phyloP scores from a whole-genome alignment of 2,113 vertebrate genomes.

The Arizona elegans region DNA sequence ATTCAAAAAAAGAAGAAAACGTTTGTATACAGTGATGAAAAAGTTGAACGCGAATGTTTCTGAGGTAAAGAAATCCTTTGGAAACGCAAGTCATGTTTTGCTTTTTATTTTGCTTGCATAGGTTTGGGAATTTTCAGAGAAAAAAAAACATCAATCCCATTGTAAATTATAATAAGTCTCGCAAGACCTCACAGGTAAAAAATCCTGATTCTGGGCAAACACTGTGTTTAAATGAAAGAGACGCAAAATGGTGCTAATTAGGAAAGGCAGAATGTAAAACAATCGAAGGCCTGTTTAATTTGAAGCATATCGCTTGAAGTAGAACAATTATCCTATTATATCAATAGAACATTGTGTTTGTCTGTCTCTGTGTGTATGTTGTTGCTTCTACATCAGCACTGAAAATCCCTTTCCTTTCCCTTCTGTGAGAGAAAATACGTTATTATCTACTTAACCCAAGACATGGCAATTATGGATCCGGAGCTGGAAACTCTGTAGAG shows the following conservation, averaged over 20 bases:
- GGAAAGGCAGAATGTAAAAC: conserved; percentile 54
- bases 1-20: not conserved
- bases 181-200: conserved; percentile 56
- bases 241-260: conserved; percentile 61
- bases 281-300: conserved; percentile 66
- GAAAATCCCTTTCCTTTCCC: not conserved
- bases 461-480: conserved; percentile 53
- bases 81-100: conserved; percentile 38
- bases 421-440: conserved; percentile 29
- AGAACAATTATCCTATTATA: conserved; percentile 62
- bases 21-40: too few relatives aligned
- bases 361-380: not conserved
- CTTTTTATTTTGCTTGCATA: not conserved
- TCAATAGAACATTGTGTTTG: conserved; percentile 36
- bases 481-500: conserved; percentile 47
- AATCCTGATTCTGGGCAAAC: conserved; percentile 30
- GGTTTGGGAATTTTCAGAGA: conserved; percentile 12
- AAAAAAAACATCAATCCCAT: conserved; percentile 67
- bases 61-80: conserved; percentile 38
- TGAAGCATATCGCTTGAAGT: conserved; percentile 58
- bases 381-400: conserved; percentile 2
- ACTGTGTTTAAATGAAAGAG: conserved; percentile 62
- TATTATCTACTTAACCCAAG: conserved; percentile 61
- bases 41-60: not conserved
- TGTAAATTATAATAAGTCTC: conserved; percentile 70